Base-by-base conservation (phyloP, 2,797 vertebrate genomes). In the Mus spretus region DNA sequence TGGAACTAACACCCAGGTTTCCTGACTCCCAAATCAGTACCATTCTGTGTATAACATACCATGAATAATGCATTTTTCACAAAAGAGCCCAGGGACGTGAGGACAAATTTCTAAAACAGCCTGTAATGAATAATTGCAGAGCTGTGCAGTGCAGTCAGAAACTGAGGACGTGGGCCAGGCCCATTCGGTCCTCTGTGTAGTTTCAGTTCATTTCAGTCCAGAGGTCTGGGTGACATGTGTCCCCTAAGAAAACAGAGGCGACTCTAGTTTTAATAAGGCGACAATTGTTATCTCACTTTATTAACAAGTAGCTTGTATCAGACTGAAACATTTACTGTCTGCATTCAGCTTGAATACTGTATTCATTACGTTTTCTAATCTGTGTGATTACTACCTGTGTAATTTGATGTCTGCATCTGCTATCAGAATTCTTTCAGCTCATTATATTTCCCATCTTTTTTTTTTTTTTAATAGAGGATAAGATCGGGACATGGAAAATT, bases 321-420 rank as follows among this genome's bases (percentile, higher is more conserved):
- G 65, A 87, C 91, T 95, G 92, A 89, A 97, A 97, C 90, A 91
- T 91, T 94, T 97, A 92, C 5, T 3, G 89, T 95, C 95, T 97
- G 90, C 91, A 96, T 98, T 97, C 96, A 89, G 97, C 93, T 92
- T 95, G 96, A 96, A 95, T 95, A 97, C 97, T 94, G 79, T 97
- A 91, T 98, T 96, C 95, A 97, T 97, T 97, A 97, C 96, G 96
- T 97, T 97, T 91, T 88, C 65, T 96, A 97, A 96, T 97, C 97
- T 97, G 77, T 91, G 97, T 96, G 97, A 96, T 98, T 98, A 95
- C 97, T 98, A 97, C 97, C 96, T 17, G 15, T 91, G 95, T 98
- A 97, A 93, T 97, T 97, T 97, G 92, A 93, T 97, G 96, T 98
- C 96, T 94, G 90, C 94, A 93, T 96, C 96, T 98, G 97, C 90